A percentile compares a stretch with the other conserved stretches of the same genome.
phyloP scores from a whole-genome alignment of 2,888 invertebrate genomes.

The Leptogaster cylindrica region DNA sequence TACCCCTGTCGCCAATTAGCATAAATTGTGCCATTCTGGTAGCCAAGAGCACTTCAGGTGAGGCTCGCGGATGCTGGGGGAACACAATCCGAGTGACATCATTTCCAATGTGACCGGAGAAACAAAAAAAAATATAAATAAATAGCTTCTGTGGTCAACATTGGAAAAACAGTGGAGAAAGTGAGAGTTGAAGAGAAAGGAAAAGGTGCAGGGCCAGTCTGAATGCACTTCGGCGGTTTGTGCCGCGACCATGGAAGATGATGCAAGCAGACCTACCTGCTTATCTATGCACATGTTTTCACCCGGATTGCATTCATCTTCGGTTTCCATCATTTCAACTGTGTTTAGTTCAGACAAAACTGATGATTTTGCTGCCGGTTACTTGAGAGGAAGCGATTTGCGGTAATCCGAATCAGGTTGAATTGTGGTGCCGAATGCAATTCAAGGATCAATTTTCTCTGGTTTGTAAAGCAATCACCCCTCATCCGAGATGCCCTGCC shows the following conservation, averaged over 20 bases:
- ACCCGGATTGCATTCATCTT: background rate
- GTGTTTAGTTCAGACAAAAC: background rate
- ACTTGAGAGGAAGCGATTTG: conserved; percentile 30
- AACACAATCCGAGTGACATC: conserved; percentile 2
- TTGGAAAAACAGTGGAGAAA: conserved; percentile 18
- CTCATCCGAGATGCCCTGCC: background rate
- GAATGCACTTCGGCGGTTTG: background rate
- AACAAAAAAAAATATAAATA: background rate
- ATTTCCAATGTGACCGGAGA: too few species aligned
- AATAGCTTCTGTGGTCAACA: too few species aligned
- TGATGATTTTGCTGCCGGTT: conserved; percentile 16
- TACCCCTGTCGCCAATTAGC: conserved; percentile 10
- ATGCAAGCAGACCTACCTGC: background rate
- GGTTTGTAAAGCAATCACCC: background rate
- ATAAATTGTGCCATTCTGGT: conserved; percentile 34
- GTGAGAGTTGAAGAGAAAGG: conserved; percentile 3
- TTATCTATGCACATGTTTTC: conserved; percentile 7
- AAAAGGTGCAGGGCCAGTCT: background rate
- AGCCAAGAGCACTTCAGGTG: background rate
- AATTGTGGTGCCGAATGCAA: conserved; percentile 16
- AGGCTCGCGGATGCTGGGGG: background rate
- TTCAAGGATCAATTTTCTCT: conserved; percentile 28
- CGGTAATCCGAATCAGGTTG: conserved; percentile 10
- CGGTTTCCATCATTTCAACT: conserved; percentile 1
- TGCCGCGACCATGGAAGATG: background rate